Evolutionary conservation across 2,888 invertebrate genomes (phyloP), one percentile per base, ranked within the genome.

Genomic region (Escarpia spicata): DNA sequence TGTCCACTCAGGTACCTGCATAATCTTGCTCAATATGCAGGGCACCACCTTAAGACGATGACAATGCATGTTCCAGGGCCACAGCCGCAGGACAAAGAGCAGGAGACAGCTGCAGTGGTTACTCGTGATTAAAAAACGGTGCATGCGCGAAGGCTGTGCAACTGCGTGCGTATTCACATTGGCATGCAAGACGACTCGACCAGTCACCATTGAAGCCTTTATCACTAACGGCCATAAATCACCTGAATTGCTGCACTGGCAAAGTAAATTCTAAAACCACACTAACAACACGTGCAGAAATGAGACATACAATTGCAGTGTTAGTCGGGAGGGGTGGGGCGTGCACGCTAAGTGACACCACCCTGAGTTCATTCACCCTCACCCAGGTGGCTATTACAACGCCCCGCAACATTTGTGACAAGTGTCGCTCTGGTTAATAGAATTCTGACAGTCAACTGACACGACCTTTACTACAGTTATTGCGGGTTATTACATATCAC

Each of bases 261-360:
- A 75, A 75, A 75, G 75, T 75, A 75, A 75, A 75, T 75, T 75
- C 75, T 75, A 75, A 75, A 75, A 75, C 19, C 75, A 26, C 75
- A 75, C 75, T 75, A 75, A 75, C 75, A 75, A 75, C 75, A 75
- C 2, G 26, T 75, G 75, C 75, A 75, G 26, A 52, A 52, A 15
- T 52, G 75, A 75, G 26, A 26, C 75, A 0, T 19, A 75, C 75
- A 75, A 75, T n/a, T 75, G 75, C 6, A 2, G 26, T 26, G 75
- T 26, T 4, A 2, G 75, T n/a, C 26, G 26, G 75, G 75, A 2
- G 19, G 75, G 75, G 75, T 26, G 75, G 19, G 26, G 26, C 19
- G 75, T 26, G 2, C 19, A 75, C n/a, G 75, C 75, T 75, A 75
- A 75, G 26, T 26, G 75, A 75, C 75, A 26, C 26, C 26, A 26